A percentile compares a stretch with the other conserved stretches of the same genome.
Conservation (phyloP, 2,888 invertebrate genomes). For the Achlya flavicornis region DNA sequence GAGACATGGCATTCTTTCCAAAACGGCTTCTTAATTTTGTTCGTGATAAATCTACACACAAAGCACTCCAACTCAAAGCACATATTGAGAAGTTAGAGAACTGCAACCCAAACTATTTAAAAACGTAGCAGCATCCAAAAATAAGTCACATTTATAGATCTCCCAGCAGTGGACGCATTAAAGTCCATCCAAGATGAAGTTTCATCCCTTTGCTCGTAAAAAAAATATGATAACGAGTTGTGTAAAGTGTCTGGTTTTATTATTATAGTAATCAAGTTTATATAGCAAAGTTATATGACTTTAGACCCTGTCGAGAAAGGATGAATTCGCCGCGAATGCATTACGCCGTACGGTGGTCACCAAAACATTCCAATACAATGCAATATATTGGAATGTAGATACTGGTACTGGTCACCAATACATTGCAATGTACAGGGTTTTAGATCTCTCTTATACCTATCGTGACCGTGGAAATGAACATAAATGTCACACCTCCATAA, state of each 20-base stretch:
- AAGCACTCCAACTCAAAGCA: neutral
- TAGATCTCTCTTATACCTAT: neutral
- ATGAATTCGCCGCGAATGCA: too few relatives aligned
- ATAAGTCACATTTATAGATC: conserved; percentile 1
- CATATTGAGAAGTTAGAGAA: neutral
- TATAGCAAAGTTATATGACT: neutral
- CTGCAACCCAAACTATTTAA: conserved; percentile 7
- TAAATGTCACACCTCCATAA: neutral
- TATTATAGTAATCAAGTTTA: neutral
- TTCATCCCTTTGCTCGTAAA: conserved; percentile 6
- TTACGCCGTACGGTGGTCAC: too few relatives aligned
- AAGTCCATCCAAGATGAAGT: neutral
- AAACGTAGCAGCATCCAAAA: neutral
- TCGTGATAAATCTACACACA: neutral
- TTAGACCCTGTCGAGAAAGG: too few relatives aligned
- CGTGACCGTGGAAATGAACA: neutral
- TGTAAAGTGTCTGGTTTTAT: neutral
- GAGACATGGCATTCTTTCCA: too few relatives aligned
- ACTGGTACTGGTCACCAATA: too few relatives aligned
- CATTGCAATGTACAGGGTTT: too few relatives aligned
- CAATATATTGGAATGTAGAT: too few relatives aligned
- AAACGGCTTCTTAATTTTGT: too few relatives aligned
- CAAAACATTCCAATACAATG: too few relatives aligned
- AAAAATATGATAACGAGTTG: neutral
- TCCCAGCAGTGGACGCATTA: neutral